Base-by-base conservation (phyloP, 1,140 invertebrate species). In the Cydia fagiglandana region DNA sequence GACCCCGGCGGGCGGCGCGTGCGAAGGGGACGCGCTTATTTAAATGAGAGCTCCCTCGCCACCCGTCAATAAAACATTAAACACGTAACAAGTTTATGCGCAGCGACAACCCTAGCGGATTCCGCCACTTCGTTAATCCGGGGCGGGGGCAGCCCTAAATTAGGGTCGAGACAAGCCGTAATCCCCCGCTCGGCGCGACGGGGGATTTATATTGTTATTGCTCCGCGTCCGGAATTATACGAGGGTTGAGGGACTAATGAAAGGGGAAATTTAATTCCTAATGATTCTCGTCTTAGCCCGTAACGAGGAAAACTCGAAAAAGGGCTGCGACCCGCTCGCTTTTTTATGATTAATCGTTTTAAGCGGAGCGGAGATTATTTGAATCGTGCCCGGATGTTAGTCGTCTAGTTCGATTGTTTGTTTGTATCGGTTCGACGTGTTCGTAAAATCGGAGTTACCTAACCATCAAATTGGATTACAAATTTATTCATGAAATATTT, bases 191-290 rank as follows among this genome's bases (percentile, higher is more conserved):
- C 89, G 86, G 85, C 91, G 90, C 91, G 89, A 91, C 90, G 90
- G 91, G 91, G 91, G 91, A 92, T 91, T 92, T 92, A 93, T 91
- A 93, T 91, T 91, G 91, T 93, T 93, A 92, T 92, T 92, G 91
- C 91, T 91, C 86, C 85, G 88, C 87, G 91, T 92, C 91, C 91
- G 89, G 91, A 91, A 91, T 92, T 92, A 91, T 92, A 92, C 91
- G 91, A 92, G 91, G 91, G 90, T 93, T 91, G 91, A 92, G 91
- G 90, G 91, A 93, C 91, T 93, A 93, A 93, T 93, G 89, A 93
- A 93, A 93, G 90, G 90, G 91, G 91, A 93, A 93, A 93, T 93
- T 93, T 93, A 93, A 93, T 91, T 93, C 91, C 90, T 93, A 93
- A 93, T 93, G 91, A 93, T 93, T 93, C 89, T 88, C 91, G 89